Percentiles rank a stretch among this genome's conserved stretches.
phyloP scores from a whole-genome alignment of 2,113 vertebrate species.

The Melanocharis versteri region DNA sequence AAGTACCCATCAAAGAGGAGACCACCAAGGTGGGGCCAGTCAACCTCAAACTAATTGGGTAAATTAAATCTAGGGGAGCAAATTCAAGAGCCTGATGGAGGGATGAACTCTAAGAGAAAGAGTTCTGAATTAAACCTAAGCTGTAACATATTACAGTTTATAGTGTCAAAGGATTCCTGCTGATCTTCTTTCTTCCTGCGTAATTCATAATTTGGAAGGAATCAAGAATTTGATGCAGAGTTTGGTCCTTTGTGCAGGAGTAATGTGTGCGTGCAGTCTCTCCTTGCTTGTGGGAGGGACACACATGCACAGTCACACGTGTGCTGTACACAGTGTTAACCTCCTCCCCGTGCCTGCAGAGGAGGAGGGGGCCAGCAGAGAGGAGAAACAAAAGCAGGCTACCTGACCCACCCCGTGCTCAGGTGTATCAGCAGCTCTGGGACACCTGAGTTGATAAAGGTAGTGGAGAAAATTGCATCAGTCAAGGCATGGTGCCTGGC shows the following conservation, averaged over 20 bases:
- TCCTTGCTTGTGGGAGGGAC: background rate
- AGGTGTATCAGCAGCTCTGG: background rate
- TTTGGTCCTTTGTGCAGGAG: background rate
- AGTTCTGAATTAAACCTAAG: background rate
- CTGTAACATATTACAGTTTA: background rate
- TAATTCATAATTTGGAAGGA: background rate
- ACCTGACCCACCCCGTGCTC: background rate
- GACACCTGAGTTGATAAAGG: background rate
- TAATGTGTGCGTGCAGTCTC: background rate
- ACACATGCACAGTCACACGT: fast-evolving
- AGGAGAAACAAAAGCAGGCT: background rate
- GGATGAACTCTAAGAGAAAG: background rate
- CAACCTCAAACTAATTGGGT: background rate
- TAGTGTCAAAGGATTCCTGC: background rate
- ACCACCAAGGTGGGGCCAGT: background rate
- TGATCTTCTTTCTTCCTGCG: background rate
- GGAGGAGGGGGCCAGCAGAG: background rate
- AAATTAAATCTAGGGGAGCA: background rate
- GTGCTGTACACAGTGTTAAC: background rate
- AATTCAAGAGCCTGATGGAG: background rate
- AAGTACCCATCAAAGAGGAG: background rate
- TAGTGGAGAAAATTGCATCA: background rate
- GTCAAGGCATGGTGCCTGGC: background rate
- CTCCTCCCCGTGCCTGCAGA: background rate
- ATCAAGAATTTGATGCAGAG: background rate